Conservation (phyloP, 2,797 vertebrate species). For the Melanogrammus aeglefinus region DNA sequence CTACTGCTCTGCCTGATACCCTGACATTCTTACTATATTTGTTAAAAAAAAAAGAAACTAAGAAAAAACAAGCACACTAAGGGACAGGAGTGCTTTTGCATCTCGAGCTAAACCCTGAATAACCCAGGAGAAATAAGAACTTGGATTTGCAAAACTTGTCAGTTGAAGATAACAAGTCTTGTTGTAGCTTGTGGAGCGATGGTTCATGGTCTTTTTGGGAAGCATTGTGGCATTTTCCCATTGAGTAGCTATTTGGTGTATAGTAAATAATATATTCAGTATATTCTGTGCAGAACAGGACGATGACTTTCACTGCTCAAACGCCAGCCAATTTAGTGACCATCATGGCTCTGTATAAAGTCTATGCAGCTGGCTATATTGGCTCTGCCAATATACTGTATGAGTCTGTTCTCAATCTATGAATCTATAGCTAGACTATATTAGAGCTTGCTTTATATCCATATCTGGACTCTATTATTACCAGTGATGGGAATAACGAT, state of each 20-base stretch:
- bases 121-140: not conserved
- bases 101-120: not conserved
- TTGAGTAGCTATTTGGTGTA: not conserved
- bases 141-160: not conserved
- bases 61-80: not conserved
- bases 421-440: slow-evolving; percentile 46
- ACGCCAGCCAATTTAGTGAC: not conserved
- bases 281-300: not conserved
- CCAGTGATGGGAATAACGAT: no score
- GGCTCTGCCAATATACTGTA: slow-evolving; percentile 72
- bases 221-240: not conserved
- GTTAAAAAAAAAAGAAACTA: slow-evolving; percentile 3
- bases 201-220: slow-evolving; percentile 3
- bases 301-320: not conserved
- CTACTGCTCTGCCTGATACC: slow-evolving; percentile 17
- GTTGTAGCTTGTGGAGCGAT: slow-evolving; percentile 13
- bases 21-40: not conserved
- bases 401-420: slow-evolving; percentile 66
- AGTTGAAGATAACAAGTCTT: not conserved
- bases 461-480: no score
- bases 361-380: slow-evolving; percentile 65
- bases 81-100: slow-evolving; percentile 1
- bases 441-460: no score
- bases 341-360: slow-evolving; percentile 34
- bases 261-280: not conserved